A percentile compares a stretch with the other conserved stretches of the same genome.
phyloP scores from a whole-genome alignment of 2,888 invertebrate genomes.

The Acleris literana region DNA sequence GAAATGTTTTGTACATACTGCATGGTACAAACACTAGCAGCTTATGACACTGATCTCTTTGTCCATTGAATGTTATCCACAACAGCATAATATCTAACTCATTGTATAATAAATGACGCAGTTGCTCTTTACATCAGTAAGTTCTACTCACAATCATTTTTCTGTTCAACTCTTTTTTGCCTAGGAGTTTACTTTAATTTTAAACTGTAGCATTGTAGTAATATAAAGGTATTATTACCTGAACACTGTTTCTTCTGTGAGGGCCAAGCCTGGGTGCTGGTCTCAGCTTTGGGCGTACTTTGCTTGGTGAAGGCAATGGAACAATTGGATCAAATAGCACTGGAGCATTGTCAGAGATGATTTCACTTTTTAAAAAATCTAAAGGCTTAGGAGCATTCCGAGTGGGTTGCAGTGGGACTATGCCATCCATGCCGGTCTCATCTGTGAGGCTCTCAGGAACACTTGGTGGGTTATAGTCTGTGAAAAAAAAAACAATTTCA shows the following conservation, averaged over 20 bases:
- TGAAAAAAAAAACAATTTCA: conserved; percentile 29
- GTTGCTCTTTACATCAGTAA: no score
- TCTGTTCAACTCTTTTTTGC: no score
- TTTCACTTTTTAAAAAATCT: conserved; percentile 69
- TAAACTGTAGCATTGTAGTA: conserved; percentile 40
- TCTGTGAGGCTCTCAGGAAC: conserved; percentile 62
- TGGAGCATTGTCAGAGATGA: conserved; percentile 76
- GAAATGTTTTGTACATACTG: no score
- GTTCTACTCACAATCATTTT: no score
- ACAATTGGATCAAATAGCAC: conserved; percentile 78
- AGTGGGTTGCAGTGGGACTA: conserved; percentile 64
- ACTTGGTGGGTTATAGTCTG: conserved; percentile 66
- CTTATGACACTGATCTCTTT: no score
- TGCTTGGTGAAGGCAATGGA: conserved; percentile 83
- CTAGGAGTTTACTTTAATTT: no score
- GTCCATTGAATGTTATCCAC: no score
- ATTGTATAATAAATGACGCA: no score
- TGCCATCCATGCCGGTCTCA: conserved; percentile 70
- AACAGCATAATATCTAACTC: no score
- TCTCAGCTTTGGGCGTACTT: conserved; percentile 86
- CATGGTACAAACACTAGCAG: no score
- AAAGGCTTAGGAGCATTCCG: conserved; percentile 62
- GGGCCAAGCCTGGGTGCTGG: conserved; percentile 87
- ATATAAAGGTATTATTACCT: conserved; percentile 10
- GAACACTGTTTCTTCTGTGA: conserved; percentile 86